Evolutionary conservation across 2,113 vertebrate genomes (phyloP), one percentile per base, ranked within the genome.

Genomic region (Neotragus pygmaeus): DNA sequence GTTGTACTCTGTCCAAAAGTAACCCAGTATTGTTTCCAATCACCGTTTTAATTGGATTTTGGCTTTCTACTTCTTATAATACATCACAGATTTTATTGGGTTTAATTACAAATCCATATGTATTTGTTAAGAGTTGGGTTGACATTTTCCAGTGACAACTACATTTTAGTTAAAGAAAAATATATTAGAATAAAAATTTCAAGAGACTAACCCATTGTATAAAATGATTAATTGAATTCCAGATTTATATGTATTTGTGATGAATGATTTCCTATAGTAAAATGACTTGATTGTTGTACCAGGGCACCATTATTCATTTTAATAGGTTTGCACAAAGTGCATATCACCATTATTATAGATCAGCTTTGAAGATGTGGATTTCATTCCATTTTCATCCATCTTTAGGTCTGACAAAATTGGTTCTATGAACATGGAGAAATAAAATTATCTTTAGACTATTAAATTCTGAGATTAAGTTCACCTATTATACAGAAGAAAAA

Each of bases 81-180:
- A 96, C 85, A 97, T 98, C 96, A 98, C 96, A 80, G 88, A 73
- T 96, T 98, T 98, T 98, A 98, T 91, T 98, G 0, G 80, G 93
- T 98, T 98, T 98, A 98, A 99, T 99, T 99, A 98, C 96, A 98
- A 99, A 98, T 98, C 98, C 94, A 98, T 96, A 98, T 82, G 91
- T 98, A 98, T 98, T 98, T 99, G 97, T 98, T 99, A 98, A 98
- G 96, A 96, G 96, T 90, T 93, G 58, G 91, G 96, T 98, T 98
- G 97, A 98, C 98, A 98, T 98, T 98, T 98, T 98, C 84, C 94
- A 97, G 94, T 98, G 96, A 98, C 98, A 98, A 98, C 98, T 98
- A 98, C 88, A 98, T 98, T 99, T 99, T 98, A 98, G 98, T 98
- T 95, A 94, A 98, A 98, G 97, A 98, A 98, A 98, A 99, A 97